Conservation (phyloP, 2,797 vertebrate species). For the Cynopterus sphinx region DNA sequence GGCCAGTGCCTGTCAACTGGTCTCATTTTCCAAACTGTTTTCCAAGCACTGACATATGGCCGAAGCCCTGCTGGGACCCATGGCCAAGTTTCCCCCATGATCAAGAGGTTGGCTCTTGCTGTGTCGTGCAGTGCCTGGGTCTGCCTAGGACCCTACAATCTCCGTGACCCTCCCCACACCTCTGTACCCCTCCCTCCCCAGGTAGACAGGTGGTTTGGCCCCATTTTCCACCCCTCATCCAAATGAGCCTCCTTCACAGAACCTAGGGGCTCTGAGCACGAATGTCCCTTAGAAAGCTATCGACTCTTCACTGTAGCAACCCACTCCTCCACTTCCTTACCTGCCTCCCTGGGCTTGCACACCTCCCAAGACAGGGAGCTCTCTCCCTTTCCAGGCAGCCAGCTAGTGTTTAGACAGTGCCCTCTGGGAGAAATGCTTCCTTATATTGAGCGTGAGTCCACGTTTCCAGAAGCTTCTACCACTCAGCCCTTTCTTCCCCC, state of each 20-base stretch:
- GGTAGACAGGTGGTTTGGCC: background rate
- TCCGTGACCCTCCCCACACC: background rate
- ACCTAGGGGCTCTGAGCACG: background rate
- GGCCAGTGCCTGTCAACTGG: slow-evolving; percentile 22
- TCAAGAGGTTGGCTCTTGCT: background rate
- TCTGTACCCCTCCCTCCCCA: background rate
- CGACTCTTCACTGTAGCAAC: background rate
- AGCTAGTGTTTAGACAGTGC: background rate
- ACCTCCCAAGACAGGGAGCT: background rate
- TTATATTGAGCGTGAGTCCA: background rate
- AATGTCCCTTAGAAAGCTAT: background rate
- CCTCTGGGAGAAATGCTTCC: background rate
- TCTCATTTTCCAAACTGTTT: slow-evolving; percentile 64
- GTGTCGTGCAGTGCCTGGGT: background rate
- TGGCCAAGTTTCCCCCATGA: slow-evolving; percentile 47
- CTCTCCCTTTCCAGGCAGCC: background rate
- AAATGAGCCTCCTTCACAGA: background rate
- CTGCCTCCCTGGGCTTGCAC: background rate
- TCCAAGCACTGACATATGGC: slow-evolving; percentile 46
- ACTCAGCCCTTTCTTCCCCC: background rate
- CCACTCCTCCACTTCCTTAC: background rate
- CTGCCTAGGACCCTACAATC: background rate
- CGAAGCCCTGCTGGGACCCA: slow-evolving; percentile 20
- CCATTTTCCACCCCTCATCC: background rate
- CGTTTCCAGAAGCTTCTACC: slow-evolving; percentile 53